Evolutionary conservation across 2,797 vertebrate genomes (phyloP).

Genomic region (Buphagus erythrorhynchus): DNA sequence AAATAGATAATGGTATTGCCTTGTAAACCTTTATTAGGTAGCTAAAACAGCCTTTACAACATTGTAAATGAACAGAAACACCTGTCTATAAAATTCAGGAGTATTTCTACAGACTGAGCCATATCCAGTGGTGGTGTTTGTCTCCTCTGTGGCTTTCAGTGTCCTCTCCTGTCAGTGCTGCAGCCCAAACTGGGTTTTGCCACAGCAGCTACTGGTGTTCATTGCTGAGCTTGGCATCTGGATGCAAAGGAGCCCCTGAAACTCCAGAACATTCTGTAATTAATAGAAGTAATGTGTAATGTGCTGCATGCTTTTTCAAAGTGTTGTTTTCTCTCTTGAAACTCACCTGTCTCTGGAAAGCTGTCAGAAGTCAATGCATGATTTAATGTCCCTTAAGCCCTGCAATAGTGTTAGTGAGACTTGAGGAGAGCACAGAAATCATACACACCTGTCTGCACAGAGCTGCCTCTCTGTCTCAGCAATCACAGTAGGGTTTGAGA

Average conservation of each 20-base stretch:
- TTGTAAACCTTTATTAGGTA: slow-evolving; percentile 2
- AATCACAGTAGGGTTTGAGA: background rate
- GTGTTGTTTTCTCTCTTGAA: background rate
- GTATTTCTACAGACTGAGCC: background rate
- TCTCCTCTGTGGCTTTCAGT: background rate
- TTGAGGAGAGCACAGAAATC: background rate
- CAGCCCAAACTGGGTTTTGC: background rate
- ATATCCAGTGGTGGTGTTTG: background rate
- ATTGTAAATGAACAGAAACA: background rate
- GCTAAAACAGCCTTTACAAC: background rate
- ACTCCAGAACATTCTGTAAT: background rate
- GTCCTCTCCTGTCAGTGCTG: background rate
- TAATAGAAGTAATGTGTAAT: background rate
- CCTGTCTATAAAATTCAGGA: background rate
- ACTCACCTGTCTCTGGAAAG: background rate
- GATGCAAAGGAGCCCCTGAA: background rate
- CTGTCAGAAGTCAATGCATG: background rate
- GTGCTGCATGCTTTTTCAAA: background rate
- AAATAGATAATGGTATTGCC: background rate
- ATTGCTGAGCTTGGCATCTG: background rate
- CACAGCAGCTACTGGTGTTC: background rate
- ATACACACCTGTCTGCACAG: background rate
- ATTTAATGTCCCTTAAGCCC: background rate
- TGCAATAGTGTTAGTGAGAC: background rate
- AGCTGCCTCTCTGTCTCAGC: background rate